Percentiles rank a stretch among this genome's conserved stretches.
phyloP scores from a whole-genome alignment of 2,113 vertebrate genomes.

The Phrynocephalus versicolor region DNA sequence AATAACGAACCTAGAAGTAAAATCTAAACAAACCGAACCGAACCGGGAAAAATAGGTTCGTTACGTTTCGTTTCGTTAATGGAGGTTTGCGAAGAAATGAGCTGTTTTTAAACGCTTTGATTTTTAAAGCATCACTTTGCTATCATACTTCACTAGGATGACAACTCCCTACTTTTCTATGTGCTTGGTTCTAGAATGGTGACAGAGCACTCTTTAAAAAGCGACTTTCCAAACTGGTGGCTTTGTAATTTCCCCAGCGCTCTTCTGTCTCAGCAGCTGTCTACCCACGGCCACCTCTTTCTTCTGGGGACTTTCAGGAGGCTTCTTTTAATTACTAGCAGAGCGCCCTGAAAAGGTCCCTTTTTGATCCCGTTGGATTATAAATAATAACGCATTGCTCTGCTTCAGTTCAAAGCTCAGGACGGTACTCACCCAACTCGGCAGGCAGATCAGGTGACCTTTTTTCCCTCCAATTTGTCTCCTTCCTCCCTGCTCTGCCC shows the following conservation, averaged over 20 bases:
- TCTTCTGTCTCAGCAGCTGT: slow-evolving; percentile 37
- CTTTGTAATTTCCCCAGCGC: too few relatives aligned
- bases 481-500: background rate
- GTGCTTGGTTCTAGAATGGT: background rate
- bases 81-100: too few relatives aligned
- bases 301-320: slow-evolving; percentile 52
- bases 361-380: slow-evolving; percentile 69
- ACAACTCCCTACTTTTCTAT: too few relatives aligned
- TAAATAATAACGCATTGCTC: slow-evolving; percentile 70
- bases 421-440: slow-evolving; percentile 57
- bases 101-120: too few relatives aligned
- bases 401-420: slow-evolving; percentile 75
- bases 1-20: too few relatives aligned
- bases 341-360: slow-evolving; percentile 64
- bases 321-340: slow-evolving; percentile 64
- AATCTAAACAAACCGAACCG: too few relatives aligned
- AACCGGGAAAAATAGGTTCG: too few relatives aligned
- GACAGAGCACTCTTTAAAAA: background rate
- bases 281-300: slow-evolving; percentile 9
- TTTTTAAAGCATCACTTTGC: too few relatives aligned
- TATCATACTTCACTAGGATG: too few relatives aligned
- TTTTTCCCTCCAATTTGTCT: slow-evolving; percentile 61
- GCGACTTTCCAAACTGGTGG: background rate
- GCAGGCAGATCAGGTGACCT: slow-evolving; percentile 75
- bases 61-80: too few relatives aligned